phyloP scores from a whole-genome alignment of 2,113 vertebrate genomes.

The Hemiprocne comata region DNA sequence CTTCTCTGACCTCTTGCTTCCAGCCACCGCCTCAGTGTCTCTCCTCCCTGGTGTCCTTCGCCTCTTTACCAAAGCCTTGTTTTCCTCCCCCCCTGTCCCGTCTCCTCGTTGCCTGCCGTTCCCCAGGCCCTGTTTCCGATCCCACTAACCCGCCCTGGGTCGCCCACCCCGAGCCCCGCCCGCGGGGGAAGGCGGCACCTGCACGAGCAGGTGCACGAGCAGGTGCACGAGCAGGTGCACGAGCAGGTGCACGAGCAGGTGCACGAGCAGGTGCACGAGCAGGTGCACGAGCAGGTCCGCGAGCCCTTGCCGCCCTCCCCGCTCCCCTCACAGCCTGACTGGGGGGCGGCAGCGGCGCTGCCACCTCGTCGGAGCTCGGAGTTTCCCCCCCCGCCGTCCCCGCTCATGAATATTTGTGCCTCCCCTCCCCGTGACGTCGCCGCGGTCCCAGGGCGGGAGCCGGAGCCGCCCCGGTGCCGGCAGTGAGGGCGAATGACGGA shows the following conservation, averaged over 20 bases:
- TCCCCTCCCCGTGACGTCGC: conserved; percentile 76
- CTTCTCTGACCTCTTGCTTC: not conserved
- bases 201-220: too few relatives aligned
- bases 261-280: too few relatives aligned
- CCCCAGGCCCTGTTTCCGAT: not conserved
- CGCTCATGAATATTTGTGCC: conserved; percentile 68
- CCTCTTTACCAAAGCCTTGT: not conserved
- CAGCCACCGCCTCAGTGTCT: rapidly evolving
- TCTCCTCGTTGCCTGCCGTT: rapidly evolving
- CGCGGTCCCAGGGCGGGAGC: conserved; percentile 73
- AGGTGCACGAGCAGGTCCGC: too few relatives aligned
- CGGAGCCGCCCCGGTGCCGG: conserved; percentile 65
- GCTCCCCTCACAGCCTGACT: too few relatives aligned
- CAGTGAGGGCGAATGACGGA: conserved; percentile 57
- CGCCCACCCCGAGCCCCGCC: too few relatives aligned
- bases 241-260: too few relatives aligned
- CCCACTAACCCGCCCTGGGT: too few relatives aligned
- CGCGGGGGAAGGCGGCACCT: not conserved
- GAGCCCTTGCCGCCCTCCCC: not conserved
- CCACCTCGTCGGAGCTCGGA: not conserved
- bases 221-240: too few relatives aligned
- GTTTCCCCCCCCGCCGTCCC: not conserved
- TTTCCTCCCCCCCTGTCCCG: not conserved
- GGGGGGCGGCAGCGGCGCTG: not conserved
- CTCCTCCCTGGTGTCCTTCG: not conserved